Conservation (phyloP, 2,888 invertebrate genomes). For the Pristionchus mayeri region DNA sequence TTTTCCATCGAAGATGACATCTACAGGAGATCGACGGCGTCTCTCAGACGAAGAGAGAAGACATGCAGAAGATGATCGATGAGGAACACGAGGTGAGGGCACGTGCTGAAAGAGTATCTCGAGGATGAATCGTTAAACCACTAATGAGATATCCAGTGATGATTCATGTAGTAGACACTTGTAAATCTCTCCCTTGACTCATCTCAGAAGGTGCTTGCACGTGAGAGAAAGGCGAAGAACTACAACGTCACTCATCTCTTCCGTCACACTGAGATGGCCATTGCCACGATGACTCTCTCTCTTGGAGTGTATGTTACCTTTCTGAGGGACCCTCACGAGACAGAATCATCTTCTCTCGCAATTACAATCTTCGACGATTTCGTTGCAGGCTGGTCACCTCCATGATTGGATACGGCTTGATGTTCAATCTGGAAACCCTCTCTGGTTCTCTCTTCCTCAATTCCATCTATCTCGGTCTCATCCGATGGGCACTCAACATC, state of each 20-base stretch:
- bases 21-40: conserved; percentile 57
- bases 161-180: no score
- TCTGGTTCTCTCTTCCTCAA: conserved; percentile 70
- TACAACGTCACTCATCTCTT: conserved; percentile 66
- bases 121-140: no score
- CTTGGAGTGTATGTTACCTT: conserved; percentile 56
- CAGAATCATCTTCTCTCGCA: background rate
- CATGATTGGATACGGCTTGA: conserved; percentile 70
- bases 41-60: conserved; percentile 55
- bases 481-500: conserved; percentile 70
- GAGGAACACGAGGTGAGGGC: conserved; percentile 56
- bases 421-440: conserved; percentile 71
- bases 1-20: no score
- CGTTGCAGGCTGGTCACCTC: conserved; percentile 65
- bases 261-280: conserved; percentile 63
- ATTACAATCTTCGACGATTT: background rate
- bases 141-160: no score
- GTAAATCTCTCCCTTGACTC: no score
- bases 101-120: no score
- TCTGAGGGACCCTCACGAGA: no score
- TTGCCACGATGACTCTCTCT: conserved; percentile 62
- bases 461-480: conserved; percentile 66
- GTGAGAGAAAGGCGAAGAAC: conserved; percentile 55
- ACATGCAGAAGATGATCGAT: conserved; percentile 62
- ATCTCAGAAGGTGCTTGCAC: conserved; percentile 46